phyloP scores from a whole-genome alignment of 2,888 invertebrate species.

The Lasioglossum oenotherae region DNA sequence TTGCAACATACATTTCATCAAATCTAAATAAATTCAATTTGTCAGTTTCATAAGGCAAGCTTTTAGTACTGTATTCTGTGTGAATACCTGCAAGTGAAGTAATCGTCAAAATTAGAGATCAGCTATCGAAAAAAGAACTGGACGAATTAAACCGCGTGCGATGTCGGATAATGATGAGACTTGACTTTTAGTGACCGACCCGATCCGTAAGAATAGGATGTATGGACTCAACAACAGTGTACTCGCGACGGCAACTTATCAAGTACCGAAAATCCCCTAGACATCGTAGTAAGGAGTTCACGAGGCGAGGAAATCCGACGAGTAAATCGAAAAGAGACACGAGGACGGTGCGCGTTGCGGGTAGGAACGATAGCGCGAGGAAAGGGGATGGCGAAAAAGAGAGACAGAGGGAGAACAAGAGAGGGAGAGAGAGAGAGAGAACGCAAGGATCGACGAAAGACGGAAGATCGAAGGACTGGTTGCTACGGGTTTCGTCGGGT shows the following conservation, averaged over 20 bases:
- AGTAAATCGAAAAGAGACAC: constrained; percentile 31
- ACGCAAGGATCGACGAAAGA: background rate
- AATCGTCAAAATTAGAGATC: background rate
- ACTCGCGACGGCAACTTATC: constrained; percentile 7
- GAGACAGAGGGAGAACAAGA: background rate
- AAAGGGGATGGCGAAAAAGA: background rate
- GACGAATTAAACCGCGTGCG: background rate
- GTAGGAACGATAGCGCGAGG: no score
- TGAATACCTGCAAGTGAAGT: background rate
- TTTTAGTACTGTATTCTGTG: no score
- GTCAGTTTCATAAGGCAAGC: no score
- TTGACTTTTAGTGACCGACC: background rate
- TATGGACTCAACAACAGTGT: background rate
- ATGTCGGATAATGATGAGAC: background rate
- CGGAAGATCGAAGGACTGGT: constrained; percentile 38
- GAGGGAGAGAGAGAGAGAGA: background rate
- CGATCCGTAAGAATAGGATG: background rate
- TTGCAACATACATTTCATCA: background rate
- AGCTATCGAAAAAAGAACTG: background rate
- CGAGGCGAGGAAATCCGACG: constrained; percentile 32
- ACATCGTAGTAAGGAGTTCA: constrained; percentile 16
- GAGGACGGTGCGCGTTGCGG: background rate
- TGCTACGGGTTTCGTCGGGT: constrained; percentile 43
- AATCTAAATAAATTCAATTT: background rate
- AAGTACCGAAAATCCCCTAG: constrained; percentile 16